These are phyloP conservation scores for Tarsius wallacei DNA, from an alignment of 2,797 vertebrate species.

Conservation along the genomic window DNA sequence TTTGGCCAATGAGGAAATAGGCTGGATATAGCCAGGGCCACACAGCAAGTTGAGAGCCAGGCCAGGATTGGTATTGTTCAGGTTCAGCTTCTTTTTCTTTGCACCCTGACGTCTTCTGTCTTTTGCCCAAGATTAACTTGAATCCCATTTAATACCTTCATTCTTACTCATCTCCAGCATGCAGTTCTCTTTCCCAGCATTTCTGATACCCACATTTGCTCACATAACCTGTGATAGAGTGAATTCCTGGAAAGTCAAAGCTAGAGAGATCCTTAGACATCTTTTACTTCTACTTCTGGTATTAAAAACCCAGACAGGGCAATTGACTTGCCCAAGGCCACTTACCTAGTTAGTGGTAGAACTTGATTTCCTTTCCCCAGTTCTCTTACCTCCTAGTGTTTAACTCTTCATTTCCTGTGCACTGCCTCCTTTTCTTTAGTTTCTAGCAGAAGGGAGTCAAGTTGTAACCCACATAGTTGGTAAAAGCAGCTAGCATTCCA, in stretches of 20 bases:
- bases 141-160: conserved; percentile 45
- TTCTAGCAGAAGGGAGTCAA: neutral
- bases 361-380: conserved; percentile 47
- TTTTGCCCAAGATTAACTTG: conserved; percentile 53
- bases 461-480: neutral
- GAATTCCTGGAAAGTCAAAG: conserved; percentile 32
- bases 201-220: conserved; percentile 23
- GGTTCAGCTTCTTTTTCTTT: conserved; percentile 21
- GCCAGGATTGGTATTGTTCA: neutral
- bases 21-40: neutral
- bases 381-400: neutral
- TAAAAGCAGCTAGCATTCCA: neutral
- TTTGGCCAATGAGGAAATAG: neutral
- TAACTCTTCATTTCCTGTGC: conserved; percentile 40
- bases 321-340: neutral
- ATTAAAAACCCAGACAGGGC: neutral
- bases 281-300: neutral
- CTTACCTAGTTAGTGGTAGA: neutral
- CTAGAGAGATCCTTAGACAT: neutral
- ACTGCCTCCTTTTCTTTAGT: neutral
- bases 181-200: conserved; percentile 2
- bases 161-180: neutral
- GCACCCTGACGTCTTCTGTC: neutral
- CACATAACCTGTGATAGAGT: neutral
- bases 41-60: neutral